Evolutionary conservation across 2,797 vertebrate genomes (phyloP).

Genomic region (Tympanoctomys barrerae): DNA sequence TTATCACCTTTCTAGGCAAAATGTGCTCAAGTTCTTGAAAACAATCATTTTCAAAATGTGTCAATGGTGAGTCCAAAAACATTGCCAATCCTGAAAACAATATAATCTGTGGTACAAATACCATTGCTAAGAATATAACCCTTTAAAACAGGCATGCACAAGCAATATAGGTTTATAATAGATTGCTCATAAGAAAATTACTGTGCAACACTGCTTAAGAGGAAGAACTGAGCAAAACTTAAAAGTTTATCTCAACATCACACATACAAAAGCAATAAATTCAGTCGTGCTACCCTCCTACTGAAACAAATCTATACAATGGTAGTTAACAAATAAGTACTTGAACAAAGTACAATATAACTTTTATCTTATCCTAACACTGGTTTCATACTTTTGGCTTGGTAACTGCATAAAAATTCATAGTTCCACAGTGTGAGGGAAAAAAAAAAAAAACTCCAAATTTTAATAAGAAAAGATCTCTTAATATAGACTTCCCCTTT

Average conservation of each 20-base stretch:
- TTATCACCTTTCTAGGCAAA: constrained; percentile 15
- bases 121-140: neutral
- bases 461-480: constrained; percentile 2
- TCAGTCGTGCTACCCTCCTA: neutral
- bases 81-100: neutral
- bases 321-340: neutral
- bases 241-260: neutral
- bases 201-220: neutral
- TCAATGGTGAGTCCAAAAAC: neutral
- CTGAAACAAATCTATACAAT: neutral
- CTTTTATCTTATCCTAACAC: neutral
- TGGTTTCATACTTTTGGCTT: neutral
- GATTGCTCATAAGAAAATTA: constrained; percentile 54
- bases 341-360: neutral
- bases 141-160: neutral
- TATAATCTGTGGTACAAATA: neutral
- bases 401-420: constrained; percentile 18
- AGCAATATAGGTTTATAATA: neutral
- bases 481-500: constrained; percentile 4
- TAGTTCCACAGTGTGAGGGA: neutral
- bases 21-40: constrained; percentile 14
- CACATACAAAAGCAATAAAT: neutral
- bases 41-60: constrained; percentile 56
- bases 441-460: neutral
- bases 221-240: neutral